Base-by-base conservation (phyloP, 1,140 invertebrate species). In the Zaprionus tsacasi region DNA sequence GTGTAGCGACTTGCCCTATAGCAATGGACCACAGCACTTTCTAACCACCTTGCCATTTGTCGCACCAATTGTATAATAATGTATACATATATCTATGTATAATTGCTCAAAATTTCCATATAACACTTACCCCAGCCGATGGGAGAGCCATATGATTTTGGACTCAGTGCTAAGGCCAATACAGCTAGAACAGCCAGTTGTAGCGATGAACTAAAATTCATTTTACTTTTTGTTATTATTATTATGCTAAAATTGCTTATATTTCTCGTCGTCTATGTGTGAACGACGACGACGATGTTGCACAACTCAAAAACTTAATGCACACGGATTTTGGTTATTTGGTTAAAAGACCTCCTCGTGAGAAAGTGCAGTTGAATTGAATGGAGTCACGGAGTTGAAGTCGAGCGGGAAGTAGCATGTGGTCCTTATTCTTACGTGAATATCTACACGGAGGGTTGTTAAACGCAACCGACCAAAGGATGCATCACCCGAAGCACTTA, bases 71-170 rank as follows among this genome's bases (percentile, higher is more conserved):
- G 73, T 76, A 65, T 76, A 76, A 76, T 65, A 56, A 17, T 3
- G 1, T 21, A 48, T 48, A 48, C n/a, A 50, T 45, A 50, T 45
- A 45, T 45, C n/a, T n/a, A 1, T 15, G 15, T 17, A 15, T 8
- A 7, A 15, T 45, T 7, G 7, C 0, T 15, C 15, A 21, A 2
- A 8, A 45, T 30, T 30, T 30, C 27, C 27, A 30, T 30, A 30
- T 30, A 1, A 30, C 27, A 79, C 76, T 79, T 76, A 79, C 77
- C 77, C 73, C 73, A 79, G 27, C 54, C 59, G 27, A 75, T 64
- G 35, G 69, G 61, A 40, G 73, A 60, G 59, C 60, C 73, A 38
- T 35, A 56, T 43, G 48, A 7, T 54, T 38, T 48, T 27, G 59
- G 25, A 25, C 25, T 45, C 8, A 50, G 36, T 50, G 43, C 35